Evolutionary conservation across 1,140 invertebrate genomes (phyloP).

Genomic region (Sweltsa coloradensis): DNA sequence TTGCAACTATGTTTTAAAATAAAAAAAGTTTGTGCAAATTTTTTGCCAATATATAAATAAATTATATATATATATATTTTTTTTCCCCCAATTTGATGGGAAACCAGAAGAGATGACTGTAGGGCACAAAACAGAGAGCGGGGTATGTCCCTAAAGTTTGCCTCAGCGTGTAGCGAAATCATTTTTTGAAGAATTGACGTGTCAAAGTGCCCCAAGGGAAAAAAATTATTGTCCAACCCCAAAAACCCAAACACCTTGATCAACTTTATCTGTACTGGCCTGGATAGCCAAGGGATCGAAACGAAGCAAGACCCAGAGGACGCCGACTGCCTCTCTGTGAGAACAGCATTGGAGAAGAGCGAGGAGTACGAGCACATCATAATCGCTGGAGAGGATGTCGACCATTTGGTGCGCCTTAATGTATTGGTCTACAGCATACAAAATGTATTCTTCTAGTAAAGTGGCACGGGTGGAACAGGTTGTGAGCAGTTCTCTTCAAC

Average conservation of each 20-base stretch:
- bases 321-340: conserved; percentile 3
- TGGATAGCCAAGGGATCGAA: background rate
- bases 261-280: background rate
- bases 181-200: conserved; percentile 1
- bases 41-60: no score
- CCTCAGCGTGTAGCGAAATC: background rate
- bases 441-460: conserved; percentile 2
- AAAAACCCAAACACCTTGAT: conserved; percentile 1
- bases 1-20: no score
- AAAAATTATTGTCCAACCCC: conserved; percentile 1
- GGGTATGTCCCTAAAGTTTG: no score
- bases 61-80: no score
- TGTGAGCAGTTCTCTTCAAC: conserved; percentile 5
- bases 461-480: conserved; percentile 4
- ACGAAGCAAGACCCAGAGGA: conserved; percentile 5
- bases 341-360: conserved; percentile 3
- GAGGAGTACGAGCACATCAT: conserved; percentile 1
- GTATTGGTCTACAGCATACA: conserved; percentile 2
- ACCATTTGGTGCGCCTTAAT: conserved; percentile 7
- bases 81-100: no score
- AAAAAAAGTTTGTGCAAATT: no score
- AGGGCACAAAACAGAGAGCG: no score
- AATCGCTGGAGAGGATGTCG: conserved; percentile 4
- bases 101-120: no score
- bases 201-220: conserved; percentile 2